These are phyloP conservation scores for Benthosema pterotum DNA, from an alignment of 2,797 vertebrate species.

Conservation along the genomic window DNA sequence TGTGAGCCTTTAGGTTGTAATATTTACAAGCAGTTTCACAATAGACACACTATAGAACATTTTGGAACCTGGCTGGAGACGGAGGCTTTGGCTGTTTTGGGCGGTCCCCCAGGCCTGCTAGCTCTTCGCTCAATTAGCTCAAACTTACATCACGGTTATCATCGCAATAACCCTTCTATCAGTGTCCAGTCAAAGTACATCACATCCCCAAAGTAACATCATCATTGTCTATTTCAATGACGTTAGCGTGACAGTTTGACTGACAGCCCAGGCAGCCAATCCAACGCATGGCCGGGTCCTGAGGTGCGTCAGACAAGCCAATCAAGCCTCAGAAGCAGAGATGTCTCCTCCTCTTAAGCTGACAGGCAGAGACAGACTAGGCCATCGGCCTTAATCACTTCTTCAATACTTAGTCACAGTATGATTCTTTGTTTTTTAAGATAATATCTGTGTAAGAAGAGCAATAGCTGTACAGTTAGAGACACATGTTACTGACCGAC, in stretches of 20 bases:
- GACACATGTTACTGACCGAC: too few species aligned
- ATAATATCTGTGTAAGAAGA: too few species aligned
- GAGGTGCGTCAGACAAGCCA: slow-evolving; percentile 50
- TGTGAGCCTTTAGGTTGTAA: too few species aligned
- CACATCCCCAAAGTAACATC: slow-evolving; percentile 69
- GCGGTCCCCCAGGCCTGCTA: too few species aligned
- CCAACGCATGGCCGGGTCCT: slow-evolving; percentile 70
- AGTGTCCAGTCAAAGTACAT: slow-evolving; percentile 61
- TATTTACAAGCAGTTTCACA: too few species aligned
- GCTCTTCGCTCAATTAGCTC: not conserved
- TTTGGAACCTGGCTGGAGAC: too few species aligned
- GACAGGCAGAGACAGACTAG: slow-evolving; percentile 41
- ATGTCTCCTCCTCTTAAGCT: slow-evolving; percentile 73
- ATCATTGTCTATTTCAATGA: slow-evolving; percentile 69
- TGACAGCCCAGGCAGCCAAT: slow-evolving; percentile 72
- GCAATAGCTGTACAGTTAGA: too few species aligned
- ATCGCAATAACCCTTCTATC: slow-evolving; percentile 46
- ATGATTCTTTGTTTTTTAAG: too few species aligned
- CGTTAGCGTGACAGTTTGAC: slow-evolving; percentile 62
- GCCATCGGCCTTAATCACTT: slow-evolving; percentile 13
- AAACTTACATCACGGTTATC: slow-evolving; percentile 43
- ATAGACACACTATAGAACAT: too few species aligned
- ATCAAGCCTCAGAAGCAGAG: slow-evolving; percentile 62
- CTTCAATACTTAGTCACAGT: too few species aligned
- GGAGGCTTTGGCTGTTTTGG: too few species aligned